Percentiles rank a stretch among this genome's conserved stretches.
phyloP scores from a whole-genome alignment of 2,113 vertebrate species.

The Perognathus longimembris region DNA sequence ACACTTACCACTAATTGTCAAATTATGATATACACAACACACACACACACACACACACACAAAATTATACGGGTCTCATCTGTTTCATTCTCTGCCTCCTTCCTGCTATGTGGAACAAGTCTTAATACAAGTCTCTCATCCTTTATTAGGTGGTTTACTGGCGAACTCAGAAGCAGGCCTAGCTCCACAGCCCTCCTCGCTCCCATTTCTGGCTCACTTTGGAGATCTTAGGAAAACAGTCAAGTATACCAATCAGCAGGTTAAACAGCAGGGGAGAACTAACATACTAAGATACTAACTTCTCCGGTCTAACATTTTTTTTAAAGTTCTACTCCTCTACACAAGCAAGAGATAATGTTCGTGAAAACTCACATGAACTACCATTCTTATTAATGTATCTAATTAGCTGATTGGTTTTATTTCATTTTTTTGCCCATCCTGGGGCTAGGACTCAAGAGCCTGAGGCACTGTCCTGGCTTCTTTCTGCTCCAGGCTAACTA shows the following conservation, averaged over 20 bases:
- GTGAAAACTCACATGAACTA: neutral
- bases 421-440: too few relatives aligned
- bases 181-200: neutral
- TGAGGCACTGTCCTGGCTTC: too few relatives aligned
- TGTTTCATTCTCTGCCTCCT: neutral
- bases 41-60: too few relatives aligned
- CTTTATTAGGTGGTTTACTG: neutral
- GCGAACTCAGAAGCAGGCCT: neutral
- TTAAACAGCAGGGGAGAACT: neutral
- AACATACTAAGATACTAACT: neutral
- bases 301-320: constrained; percentile 1
- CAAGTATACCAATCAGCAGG: neutral
- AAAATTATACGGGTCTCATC: neutral
- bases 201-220: neutral
- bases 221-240: neutral
- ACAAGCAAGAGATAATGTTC: neutral
- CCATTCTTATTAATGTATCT: neutral
- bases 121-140: neutral
- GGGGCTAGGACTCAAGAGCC: too few relatives aligned
- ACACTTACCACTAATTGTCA: neutral
- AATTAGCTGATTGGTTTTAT: too few relatives aligned
- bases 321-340: neutral
- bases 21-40: neutral
- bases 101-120: neutral
- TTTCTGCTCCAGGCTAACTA: too few relatives aligned